Evolutionary conservation across 2,888 invertebrate species (phyloP).

Genomic region (Thelaira solivaga): DNA sequence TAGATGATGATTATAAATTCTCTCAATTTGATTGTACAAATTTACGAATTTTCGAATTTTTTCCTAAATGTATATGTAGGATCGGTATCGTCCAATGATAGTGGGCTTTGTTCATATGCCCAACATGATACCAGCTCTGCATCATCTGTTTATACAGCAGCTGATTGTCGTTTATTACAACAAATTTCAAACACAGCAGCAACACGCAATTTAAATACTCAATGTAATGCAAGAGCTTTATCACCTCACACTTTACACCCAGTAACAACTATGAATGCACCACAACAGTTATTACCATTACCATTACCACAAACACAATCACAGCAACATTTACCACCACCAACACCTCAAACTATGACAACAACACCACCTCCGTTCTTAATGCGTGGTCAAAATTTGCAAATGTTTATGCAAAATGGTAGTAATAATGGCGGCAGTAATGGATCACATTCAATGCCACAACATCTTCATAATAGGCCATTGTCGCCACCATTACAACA

Average conservation of each 20-base stretch:
- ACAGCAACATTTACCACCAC: slow-evolving; percentile 45
- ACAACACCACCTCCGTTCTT: slow-evolving; percentile 65
- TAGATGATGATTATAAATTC: slow-evolving; percentile 34
- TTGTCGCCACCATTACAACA: slow-evolving; percentile 60
- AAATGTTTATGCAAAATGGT: slow-evolving; percentile 47
- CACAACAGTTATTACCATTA: slow-evolving; percentile 53
- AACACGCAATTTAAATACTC: slow-evolving; percentile 70
- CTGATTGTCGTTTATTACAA: slow-evolving; percentile 72
- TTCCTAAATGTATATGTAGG: slow-evolving; percentile 54
- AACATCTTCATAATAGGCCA: slow-evolving; percentile 64
- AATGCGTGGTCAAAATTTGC: slow-evolving; percentile 67
- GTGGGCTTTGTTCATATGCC: slow-evolving; percentile 89
- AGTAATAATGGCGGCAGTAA: slow-evolving; percentile 6
- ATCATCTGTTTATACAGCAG: slow-evolving; percentile 70
- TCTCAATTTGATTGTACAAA: slow-evolving; percentile 41
- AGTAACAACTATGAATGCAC: slow-evolving; percentile 62
- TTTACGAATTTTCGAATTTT: slow-evolving; percentile 43
- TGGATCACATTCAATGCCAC: slow-evolving; percentile 64
- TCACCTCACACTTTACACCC: slow-evolving; percentile 68
- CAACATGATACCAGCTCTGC: slow-evolving; percentile 73
- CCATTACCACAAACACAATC: slow-evolving; percentile 61
- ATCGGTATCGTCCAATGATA: slow-evolving; percentile 94
- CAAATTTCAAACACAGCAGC: slow-evolving; percentile 74
- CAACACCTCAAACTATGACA: slow-evolving; percentile 65
- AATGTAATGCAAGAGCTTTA: slow-evolving; percentile 68